These are phyloP conservation scores for Sebastes vulpes DNA, from an alignment of 2,797 vertebrate species.

Conservation along the genomic window DNA sequence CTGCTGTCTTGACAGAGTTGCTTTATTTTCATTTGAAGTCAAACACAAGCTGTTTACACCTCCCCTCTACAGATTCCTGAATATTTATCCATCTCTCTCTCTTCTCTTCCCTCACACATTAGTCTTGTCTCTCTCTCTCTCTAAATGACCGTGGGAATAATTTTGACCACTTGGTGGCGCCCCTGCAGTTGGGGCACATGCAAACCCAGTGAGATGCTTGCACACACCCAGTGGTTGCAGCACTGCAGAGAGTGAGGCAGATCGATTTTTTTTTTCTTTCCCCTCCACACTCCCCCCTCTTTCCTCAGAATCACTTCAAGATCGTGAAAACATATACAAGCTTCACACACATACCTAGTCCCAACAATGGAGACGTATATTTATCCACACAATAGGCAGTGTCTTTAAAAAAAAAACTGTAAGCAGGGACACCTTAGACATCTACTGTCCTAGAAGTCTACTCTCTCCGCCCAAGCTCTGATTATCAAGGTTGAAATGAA, in stretches of 20 bases:
- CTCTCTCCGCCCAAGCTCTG: not conserved
- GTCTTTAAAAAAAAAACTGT: not conserved
- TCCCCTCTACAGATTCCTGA: not conserved
- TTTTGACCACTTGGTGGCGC: constrained; percentile 77
- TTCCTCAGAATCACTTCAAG: constrained; percentile 36
- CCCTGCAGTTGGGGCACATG: constrained; percentile 62
- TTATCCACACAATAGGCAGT: not conserved
- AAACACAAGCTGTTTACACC: constrained; percentile 12
- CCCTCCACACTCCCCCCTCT: constrained; percentile 4
- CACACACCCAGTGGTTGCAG: constrained; percentile 80
- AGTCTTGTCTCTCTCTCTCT: not conserved
- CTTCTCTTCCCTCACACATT: not conserved
- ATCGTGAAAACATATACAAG: constrained; percentile 25
- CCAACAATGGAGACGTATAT: not conserved
- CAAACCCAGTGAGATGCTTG: constrained; percentile 54
- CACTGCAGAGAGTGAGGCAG: constrained; percentile 78
- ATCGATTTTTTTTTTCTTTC: constrained; percentile 42
- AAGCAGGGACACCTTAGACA: not conserved
- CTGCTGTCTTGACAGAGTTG: constrained; percentile 1
- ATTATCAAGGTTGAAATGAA: constrained; percentile 16
- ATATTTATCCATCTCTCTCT: constrained; percentile 11
- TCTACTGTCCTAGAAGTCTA: not conserved
- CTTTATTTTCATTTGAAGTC: constrained; percentile 8
- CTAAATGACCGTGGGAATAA: constrained; percentile 15
- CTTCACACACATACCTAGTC: constrained; percentile 3